Evolutionary conservation across 2,888 invertebrate species (phyloP).

Genomic region (Cynaeus angustus): DNA sequence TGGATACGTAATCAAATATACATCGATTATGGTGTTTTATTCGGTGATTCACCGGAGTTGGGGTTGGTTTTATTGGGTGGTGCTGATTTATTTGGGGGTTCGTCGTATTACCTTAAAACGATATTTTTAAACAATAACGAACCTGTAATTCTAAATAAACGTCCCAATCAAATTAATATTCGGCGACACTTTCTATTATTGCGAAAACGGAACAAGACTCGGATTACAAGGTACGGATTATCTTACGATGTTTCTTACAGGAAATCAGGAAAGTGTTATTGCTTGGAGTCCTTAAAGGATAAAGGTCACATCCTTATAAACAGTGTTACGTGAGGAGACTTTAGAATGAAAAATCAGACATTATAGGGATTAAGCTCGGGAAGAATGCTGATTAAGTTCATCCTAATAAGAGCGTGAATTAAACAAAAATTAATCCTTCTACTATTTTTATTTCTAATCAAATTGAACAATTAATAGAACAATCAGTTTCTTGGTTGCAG

Average conservation of each 20-base stretch:
- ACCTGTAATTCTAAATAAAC: no score
- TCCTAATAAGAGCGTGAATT: no score
- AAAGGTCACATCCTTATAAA: conserved; percentile 2
- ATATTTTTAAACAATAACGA: no score
- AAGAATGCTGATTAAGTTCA: conserved; percentile 4
- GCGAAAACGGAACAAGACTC: no score
- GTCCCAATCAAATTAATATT: no score
- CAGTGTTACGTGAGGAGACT: neutral
- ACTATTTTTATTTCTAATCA: no score
- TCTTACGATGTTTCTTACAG: neutral
- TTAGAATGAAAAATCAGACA: conserved; percentile 5
- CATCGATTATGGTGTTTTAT: conserved; percentile 59
- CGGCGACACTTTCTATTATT: no score
- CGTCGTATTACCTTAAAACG: no score
- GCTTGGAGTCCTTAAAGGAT: neutral
- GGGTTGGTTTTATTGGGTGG: conserved; percentile 52
- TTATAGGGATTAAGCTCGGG: neutral
- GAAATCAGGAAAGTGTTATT: conserved; percentile 9
- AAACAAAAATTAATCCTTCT: no score
- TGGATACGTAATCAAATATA: conserved; percentile 59
- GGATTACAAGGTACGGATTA: no score
- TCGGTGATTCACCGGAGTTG: conserved; percentile 58
- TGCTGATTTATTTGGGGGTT: conserved; percentile 55
- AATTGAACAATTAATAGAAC: no score
- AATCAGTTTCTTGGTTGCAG: no score